These are phyloP conservation scores for Myotis lucifugus DNA, from an alignment of 2,113 vertebrate genomes.

Conservation along the genomic window DNA sequence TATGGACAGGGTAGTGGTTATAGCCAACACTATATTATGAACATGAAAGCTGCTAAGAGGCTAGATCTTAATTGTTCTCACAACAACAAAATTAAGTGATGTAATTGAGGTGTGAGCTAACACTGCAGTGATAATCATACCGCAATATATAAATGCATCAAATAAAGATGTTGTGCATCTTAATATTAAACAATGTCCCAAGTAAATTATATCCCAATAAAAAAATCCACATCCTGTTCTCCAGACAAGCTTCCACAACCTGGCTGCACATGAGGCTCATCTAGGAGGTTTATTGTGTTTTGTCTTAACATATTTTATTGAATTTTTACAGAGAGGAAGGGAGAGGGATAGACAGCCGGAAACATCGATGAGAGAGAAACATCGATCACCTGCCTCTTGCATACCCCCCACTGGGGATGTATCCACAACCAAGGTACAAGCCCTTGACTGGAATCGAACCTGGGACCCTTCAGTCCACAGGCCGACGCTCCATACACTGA, in stretches of 20 bases:
- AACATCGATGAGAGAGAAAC: too few species aligned
- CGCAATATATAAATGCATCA: not conserved
- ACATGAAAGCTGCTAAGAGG: not conserved
- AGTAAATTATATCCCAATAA: not conserved
- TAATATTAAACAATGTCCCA: not conserved
- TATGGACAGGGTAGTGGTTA: not conserved
- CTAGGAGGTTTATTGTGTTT: not conserved
- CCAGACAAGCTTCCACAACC: not conserved
- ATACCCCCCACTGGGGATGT: too few species aligned
- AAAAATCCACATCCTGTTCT: not conserved
- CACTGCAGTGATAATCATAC: too few species aligned
- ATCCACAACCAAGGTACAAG: too few species aligned
- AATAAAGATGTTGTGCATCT: not conserved
- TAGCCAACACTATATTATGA: not conserved
- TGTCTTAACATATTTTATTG: not conserved
- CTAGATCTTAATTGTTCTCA: not conserved
- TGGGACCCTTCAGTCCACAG: too few species aligned
- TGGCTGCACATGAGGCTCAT: not conserved
- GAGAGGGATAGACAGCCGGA: too few species aligned
- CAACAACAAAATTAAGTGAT: not conserved
- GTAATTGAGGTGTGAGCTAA: not conserved
- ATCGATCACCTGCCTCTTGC: too few species aligned
- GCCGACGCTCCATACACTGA: too few species aligned
- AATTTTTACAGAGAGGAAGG: too few species aligned
- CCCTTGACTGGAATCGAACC: too few species aligned